These are phyloP conservation scores for Rhodophaea formosa DNA, from an alignment of 2,888 invertebrate genomes.

Conservation along the genomic window DNA sequence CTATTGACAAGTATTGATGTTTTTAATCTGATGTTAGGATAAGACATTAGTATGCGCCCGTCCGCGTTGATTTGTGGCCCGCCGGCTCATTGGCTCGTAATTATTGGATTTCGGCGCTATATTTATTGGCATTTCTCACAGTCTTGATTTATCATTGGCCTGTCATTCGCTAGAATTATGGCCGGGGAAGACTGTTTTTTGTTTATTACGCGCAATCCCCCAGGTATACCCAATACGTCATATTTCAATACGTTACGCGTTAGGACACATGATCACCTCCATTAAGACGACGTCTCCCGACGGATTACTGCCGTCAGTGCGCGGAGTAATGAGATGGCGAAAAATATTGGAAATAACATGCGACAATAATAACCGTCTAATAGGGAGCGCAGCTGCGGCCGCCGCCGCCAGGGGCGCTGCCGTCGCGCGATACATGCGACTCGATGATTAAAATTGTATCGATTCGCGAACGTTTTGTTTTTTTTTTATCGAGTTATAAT, in stretches of 20 bases:
- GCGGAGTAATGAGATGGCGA: slow-evolving; percentile 75
- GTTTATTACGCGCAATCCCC: slow-evolving; percentile 67
- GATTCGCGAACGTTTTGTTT: slow-evolving; percentile 18
- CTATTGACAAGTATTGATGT: slow-evolving; percentile 81
- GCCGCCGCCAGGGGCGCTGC: slow-evolving; percentile 55
- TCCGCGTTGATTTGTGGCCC: slow-evolving; percentile 74
- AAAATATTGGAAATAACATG: slow-evolving; percentile 74
- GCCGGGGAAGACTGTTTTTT: slow-evolving; percentile 51
- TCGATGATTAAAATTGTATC: slow-evolving; percentile 39
- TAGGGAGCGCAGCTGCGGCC: slow-evolving; percentile 60
- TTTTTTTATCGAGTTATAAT: slow-evolving; percentile 19
- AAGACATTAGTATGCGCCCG: slow-evolving; percentile 76
- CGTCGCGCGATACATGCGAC: slow-evolving; percentile 33
- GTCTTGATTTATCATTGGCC: slow-evolving; percentile 73
- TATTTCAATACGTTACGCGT: slow-evolving; percentile 73
- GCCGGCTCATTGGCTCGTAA: slow-evolving; percentile 75
- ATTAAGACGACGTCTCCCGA: slow-evolving; percentile 74
- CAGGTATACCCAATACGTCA: slow-evolving; percentile 73
- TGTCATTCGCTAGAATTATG: slow-evolving; percentile 63
- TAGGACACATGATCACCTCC: slow-evolving; percentile 77
- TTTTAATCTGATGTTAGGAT: slow-evolving; percentile 81
- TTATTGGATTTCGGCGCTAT: slow-evolving; percentile 78
- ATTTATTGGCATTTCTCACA: slow-evolving; percentile 76
- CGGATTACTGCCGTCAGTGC: slow-evolving; percentile 69
- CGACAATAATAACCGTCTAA: slow-evolving; percentile 68